Base-by-base conservation (phyloP, 2,113 vertebrate genomes). In the Zosterops hypoxanthus region DNA sequence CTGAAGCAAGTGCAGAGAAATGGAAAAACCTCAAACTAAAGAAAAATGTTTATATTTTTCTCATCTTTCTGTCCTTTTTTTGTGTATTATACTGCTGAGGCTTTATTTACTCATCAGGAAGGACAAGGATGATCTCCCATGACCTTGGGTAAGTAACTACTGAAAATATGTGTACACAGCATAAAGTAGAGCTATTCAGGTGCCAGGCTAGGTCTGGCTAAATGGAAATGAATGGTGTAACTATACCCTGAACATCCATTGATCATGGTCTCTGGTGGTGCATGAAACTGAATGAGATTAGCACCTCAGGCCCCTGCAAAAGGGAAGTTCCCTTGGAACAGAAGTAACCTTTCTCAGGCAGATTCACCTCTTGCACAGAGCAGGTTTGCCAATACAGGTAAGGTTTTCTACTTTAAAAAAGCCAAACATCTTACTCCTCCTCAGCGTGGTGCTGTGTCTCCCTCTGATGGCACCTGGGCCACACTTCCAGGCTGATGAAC, bases 401-500 rank as follows among this genome's bases (percentile, higher is more conserved):
- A 69, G 29, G 23, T 69, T 90, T 90, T 61, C 49, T 76, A 5
- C 42, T 81, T 79, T 36, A 39, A 76, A 61, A 52, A 85, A 69
- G 13, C 10, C 61, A 49, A 56, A 68, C 14, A n/a, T 34, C 64
- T 86, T 77, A 46, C 68, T 90, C 78, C 34, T 96, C 82, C 75
- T 86, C 90, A 93, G 59, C 2, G 0, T 90, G 68, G 95, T 92
- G 55, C 71, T 94, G 94, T 94, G 94, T 95, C 94, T 97, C 96
- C 95, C 94, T 96, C 94, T 97, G 94, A 96, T 83, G 95, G 94
- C 80, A 92, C 83, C 86, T 88, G 55, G 85, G 56, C 92, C 90
- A 86, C 71, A 95, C 15, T 90, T 97, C 76, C 64, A 88, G 59
- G 59, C 71, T 88, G 71, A 82, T 72, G 79, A 96, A 59, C 59